Evolutionary conservation across 2,113 vertebrate genomes (phyloP).

Genomic region (Malurus melanocephalus): DNA sequence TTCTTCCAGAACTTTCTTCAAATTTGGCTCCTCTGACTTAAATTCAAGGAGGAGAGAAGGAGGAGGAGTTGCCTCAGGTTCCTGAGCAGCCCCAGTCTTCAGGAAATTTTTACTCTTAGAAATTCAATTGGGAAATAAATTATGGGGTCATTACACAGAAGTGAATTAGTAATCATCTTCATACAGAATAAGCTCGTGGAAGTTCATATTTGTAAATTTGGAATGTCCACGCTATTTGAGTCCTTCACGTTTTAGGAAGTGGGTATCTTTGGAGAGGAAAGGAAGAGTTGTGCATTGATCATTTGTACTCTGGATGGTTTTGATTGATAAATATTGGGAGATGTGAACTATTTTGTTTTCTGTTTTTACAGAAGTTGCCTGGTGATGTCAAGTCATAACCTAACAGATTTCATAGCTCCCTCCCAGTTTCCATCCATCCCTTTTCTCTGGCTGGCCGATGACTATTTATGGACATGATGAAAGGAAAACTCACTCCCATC

Average conservation of each 20-base stretch:
- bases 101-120: background rate
- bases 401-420: background rate
- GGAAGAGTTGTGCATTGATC: background rate
- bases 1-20: background rate
- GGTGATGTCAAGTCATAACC: no score
- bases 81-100: background rate
- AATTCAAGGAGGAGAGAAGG: background rate
- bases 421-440: background rate
- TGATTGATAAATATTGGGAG: background rate
- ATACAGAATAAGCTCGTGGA: background rate
- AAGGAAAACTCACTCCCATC: background rate
- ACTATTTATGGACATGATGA: background rate
- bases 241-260: background rate
- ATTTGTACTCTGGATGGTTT: background rate
- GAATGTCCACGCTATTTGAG: accelerated
- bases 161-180: background rate
- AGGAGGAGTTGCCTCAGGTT: background rate
- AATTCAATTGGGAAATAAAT: background rate
- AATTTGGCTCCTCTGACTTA: background rate
- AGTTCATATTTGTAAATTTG: background rate
- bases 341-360: background rate
- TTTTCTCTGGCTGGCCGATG: background rate
- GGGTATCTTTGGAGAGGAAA: background rate
- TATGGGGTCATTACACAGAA: background rate
- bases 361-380: background rate